Conservation (phyloP, 2,888 invertebrate genomes). For the Leucophora obtusa region DNA sequence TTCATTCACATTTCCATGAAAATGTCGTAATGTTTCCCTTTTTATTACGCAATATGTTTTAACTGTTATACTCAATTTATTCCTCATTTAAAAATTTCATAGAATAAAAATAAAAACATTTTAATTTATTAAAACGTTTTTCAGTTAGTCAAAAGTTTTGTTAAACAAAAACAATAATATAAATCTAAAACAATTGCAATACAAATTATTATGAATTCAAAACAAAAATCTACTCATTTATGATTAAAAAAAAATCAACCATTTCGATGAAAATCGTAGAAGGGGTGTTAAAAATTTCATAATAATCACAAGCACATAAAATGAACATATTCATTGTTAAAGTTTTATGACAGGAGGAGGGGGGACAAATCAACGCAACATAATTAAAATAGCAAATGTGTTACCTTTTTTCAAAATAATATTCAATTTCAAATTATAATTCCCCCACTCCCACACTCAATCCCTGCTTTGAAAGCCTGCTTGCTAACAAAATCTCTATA, state of each 20-base stretch:
- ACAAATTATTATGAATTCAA: conserved; percentile 42
- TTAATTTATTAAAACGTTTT: conserved; percentile 39
- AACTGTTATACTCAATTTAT: no score
- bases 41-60: no score
- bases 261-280: not conserved
- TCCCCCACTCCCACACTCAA: not conserved
- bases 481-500: not conserved
- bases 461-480: no score
- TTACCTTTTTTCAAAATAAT: conserved; percentile 33
- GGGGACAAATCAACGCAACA: conserved; percentile 35
- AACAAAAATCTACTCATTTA: not conserved
- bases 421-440: not conserved
- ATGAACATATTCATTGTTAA: conserved; percentile 57
- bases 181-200: conserved; percentile 21
- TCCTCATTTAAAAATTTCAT: not conserved
- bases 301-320: conserved; percentile 53
- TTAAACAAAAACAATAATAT: conserved; percentile 1
- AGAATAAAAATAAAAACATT: not conserved
- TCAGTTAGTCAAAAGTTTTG: not conserved
- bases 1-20: no score
- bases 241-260: not conserved
- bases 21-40: no score
- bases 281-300: conserved; percentile 33
- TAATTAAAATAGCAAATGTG: conserved; percentile 59
- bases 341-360: conserved; percentile 23